Conservation (phyloP, 2,797 vertebrate genomes). For the Rhodeus uyekii region DNA sequence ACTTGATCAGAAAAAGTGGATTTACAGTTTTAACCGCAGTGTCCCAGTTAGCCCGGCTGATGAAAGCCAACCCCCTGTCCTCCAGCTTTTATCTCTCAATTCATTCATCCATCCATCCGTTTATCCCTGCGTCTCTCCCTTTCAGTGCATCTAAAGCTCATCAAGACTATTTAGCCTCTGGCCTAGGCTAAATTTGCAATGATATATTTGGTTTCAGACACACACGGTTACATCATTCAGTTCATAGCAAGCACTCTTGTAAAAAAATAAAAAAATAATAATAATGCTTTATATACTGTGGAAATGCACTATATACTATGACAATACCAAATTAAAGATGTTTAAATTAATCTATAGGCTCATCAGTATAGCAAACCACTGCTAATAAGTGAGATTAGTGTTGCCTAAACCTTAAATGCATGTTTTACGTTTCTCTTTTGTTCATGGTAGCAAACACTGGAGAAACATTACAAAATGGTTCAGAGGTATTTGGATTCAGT, state of each 20-base stretch:
- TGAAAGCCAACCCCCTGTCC: slow-evolving; percentile 29
- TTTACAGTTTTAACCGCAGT: slow-evolving; percentile 54
- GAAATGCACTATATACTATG: neutral
- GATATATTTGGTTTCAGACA: neutral
- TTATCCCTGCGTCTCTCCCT: neutral
- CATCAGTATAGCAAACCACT: neutral
- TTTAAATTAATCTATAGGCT: neutral
- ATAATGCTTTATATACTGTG: neutral
- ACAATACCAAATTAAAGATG: neutral
- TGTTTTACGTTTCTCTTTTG: neutral
- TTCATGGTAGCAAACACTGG: neutral
- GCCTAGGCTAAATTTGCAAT: slow-evolving; percentile 1
- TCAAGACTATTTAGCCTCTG: slow-evolving; percentile 6
- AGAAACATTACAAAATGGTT: neutral
- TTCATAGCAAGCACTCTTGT: neutral
- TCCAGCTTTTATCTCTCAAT: slow-evolving; percentile 15
- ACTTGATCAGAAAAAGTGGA: slow-evolving; percentile 67
- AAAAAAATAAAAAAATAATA: too few relatives aligned
- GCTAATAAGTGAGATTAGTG: neutral
- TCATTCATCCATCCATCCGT: slow-evolving; percentile 9
- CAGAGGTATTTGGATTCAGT: neutral
- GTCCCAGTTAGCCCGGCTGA: slow-evolving; percentile 56
- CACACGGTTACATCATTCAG: neutral
- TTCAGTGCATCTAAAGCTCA: slow-evolving; percentile 8
- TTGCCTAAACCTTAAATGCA: neutral